Conservation (phyloP, 2,888 invertebrate genomes). For the Tinea pellionella region DNA sequence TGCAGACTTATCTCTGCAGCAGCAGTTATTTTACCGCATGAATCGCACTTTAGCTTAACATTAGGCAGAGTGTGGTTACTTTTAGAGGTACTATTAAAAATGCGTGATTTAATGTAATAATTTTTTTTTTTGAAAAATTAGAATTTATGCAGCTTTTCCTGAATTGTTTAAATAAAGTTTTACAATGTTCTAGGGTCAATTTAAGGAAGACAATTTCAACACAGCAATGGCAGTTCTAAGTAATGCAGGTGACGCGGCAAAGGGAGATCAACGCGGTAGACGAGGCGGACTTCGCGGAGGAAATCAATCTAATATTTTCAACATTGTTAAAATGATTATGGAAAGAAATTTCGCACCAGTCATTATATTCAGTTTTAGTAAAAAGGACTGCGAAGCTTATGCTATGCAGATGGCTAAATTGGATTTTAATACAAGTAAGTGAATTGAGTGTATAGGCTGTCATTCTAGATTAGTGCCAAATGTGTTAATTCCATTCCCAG, state of each 20-base stretch:
- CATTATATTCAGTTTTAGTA: slow-evolving; percentile 98
- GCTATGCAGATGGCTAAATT: slow-evolving; percentile 97
- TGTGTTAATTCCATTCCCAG: too few relatives aligned
- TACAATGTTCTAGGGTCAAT: slow-evolving; percentile 75
- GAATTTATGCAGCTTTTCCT: too few relatives aligned
- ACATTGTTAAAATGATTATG: slow-evolving; percentile 99
- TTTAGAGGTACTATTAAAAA: too few relatives aligned
- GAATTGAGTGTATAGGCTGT: not conserved
- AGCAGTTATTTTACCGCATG: too few relatives aligned
- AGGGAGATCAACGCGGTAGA: slow-evolving; percentile 83
- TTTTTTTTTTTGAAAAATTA: too few relatives aligned
- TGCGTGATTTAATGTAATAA: too few relatives aligned
- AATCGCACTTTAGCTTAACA: too few relatives aligned
- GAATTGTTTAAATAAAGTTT: too few relatives aligned
- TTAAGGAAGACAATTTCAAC: slow-evolving; percentile 97
- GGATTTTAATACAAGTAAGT: slow-evolving; percentile 90
- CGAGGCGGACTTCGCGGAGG: slow-evolving; percentile 76
- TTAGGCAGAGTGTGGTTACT: too few relatives aligned
- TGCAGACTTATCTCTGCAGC: too few relatives aligned
- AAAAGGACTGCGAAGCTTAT: slow-evolving; percentile 97
- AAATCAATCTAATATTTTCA: slow-evolving; percentile 88
- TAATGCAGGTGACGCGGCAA: slow-evolving; percentile 83
- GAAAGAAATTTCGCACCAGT: slow-evolving; percentile 97
- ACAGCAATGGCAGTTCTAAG: slow-evolving; percentile 95
- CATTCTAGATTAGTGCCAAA: too few relatives aligned